Evolutionary conservation across 2,113 vertebrate species (phyloP), one percentile per base, ranked within the genome.

Genomic region (Emydura subglobosa): DNA sequence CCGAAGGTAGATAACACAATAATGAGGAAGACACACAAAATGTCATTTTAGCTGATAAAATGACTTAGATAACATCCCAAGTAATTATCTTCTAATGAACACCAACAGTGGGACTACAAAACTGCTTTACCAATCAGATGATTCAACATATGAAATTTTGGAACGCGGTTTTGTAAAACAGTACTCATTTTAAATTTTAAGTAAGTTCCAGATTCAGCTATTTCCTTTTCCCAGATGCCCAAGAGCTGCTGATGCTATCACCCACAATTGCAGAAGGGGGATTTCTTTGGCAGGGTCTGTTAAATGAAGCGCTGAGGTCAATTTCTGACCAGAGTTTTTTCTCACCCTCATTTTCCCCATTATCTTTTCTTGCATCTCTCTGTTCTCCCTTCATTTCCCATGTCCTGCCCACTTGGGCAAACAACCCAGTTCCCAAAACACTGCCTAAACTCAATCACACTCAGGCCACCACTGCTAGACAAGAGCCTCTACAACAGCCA

Each of bases 141-240:
- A 87, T 14, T 93, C 74, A 49, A 76, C 22, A 47, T 16, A 29
- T 24, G 74, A 14, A 29, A 29, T 47, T 78, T 29, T 39, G 82
- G 61, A 91, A 92, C 80, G 21, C 19, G 19, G 65, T 85, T 88
- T 27, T 89, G 79, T 95, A 85, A 93, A 84, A 42, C 72, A 95
- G 87, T 87, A 95, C n/a, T 79, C 16, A 54, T 82, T 79, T 93
- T 25, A 50, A 49, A 84, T 47, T 61, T 83, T 81, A 31, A 87
- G 78, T 17, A 76, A 68, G 93, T 81, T 93, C 19, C 85, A 84
- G 14, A 83, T 82, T 24, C 83, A 89, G 49, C 50, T 83, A 27
- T 53, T 87, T 93, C 65, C 86, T 53, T 72, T 65, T 85, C 54
- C 34, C 85, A 93, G 42, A 81, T 89, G 79, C 10, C 87, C 25